Percentiles rank a stretch among this genome's conserved stretches.
Evolutionary conservation across 1,140 invertebrate genomes (phyloP).

Genomic region (Charaxes varanes): DNA sequence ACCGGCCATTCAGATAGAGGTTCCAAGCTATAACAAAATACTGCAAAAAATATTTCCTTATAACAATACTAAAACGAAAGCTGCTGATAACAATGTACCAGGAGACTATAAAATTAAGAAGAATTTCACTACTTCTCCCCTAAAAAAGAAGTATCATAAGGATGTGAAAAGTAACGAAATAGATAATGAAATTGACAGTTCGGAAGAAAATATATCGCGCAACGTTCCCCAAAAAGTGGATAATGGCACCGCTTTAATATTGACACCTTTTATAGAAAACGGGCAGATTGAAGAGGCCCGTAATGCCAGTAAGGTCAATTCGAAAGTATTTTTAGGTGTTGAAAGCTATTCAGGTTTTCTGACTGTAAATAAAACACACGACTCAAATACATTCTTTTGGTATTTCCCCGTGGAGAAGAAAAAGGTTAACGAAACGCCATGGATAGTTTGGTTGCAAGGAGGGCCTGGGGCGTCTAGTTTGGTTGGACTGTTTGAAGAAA

Average conservation of each 20-base stretch:
- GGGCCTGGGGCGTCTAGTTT: conserved; percentile 87
- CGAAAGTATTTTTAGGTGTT: conserved; percentile 39
- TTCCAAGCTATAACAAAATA: conserved; percentile 13
- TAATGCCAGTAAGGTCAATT: conserved; percentile 35
- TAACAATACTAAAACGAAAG: neutral
- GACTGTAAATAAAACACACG: conserved; percentile 77
- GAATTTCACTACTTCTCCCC: neutral
- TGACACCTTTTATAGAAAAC: conserved; percentile 78
- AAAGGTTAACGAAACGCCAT: conserved; percentile 72
- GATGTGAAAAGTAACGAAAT: conserved; percentile 8
- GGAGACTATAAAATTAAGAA: neutral
- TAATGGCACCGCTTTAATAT: conserved; percentile 76
- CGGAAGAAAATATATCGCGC: conserved; percentile 5
- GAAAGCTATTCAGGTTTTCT: conserved; percentile 76
- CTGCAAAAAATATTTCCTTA: conserved; percentile 1
- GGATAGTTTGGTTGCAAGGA: conserved; percentile 85
- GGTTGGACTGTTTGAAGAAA: conserved; percentile 86
- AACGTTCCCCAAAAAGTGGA: conserved; percentile 43
- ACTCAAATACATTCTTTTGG: conserved; percentile 82
- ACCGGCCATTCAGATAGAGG: conserved; percentile 15
- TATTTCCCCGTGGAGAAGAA: conserved; percentile 76
- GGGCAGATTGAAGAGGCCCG: conserved; percentile 54
- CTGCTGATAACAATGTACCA: conserved; percentile 1
- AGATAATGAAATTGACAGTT: neutral
- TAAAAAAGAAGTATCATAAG: neutral